Conservation (phyloP, 2,113 vertebrate genomes). For the Prunella fulvescens region DNA sequence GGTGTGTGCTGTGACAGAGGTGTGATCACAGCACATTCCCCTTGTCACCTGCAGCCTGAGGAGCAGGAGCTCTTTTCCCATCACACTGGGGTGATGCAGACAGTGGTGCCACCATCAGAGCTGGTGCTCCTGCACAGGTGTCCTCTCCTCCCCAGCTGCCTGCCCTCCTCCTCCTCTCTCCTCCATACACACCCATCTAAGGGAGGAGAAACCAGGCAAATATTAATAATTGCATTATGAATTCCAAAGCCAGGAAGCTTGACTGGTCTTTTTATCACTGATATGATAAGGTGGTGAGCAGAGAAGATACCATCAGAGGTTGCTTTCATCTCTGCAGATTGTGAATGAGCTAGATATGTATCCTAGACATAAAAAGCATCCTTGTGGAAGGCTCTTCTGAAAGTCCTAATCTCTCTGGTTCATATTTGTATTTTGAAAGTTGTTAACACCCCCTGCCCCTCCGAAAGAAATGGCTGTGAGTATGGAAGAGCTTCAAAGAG, state of each 20-base stretch:
- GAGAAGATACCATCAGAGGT: slow-evolving; percentile 17
- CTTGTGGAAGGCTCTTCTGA: background rate
- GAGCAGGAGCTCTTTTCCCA: background rate
- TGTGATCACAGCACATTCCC: fast-evolving
- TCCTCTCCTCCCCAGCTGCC: background rate
- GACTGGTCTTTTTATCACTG: slow-evolving; percentile 4
- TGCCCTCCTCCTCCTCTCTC: background rate
- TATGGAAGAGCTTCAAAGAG: background rate
- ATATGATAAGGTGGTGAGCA: background rate
- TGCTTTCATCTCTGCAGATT: slow-evolving; percentile 41
- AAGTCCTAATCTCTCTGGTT: background rate
- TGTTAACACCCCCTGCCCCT: background rate
- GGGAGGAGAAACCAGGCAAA: background rate
- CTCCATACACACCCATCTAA: background rate
- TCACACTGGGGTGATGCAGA: fast-evolving
- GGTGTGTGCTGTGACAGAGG: background rate
- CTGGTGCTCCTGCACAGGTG: background rate
- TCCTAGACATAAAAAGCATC: slow-evolving; percentile 17
- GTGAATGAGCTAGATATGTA: slow-evolving; percentile 2
- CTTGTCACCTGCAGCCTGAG: background rate
- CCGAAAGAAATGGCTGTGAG: background rate
- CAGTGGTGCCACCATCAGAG: fast-evolving
- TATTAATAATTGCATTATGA: background rate
- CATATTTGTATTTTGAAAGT: background rate
- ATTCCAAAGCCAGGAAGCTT: background rate